Base-by-base conservation (phyloP, 2,888 invertebrate genomes). In the Dryadula phaetusa region DNA sequence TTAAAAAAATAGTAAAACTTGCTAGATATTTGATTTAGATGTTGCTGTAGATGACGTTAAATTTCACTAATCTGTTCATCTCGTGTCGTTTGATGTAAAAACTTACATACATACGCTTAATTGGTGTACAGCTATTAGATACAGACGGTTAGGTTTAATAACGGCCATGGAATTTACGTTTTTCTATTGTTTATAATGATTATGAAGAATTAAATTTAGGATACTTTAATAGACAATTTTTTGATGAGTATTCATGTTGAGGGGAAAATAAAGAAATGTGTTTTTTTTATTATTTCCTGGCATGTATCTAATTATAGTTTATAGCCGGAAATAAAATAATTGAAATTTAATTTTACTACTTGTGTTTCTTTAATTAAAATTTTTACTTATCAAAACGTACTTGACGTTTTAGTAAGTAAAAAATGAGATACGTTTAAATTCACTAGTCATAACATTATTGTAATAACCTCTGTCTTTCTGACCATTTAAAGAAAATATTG, bases 81-180 rank as follows among this genome's bases (percentile, higher is more conserved):
- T 70, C 28, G 44, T 62, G 53, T 69, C 54, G 44, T 70, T 63
- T 63, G 18, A 68, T 47, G 58, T 69, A 58, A 60, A 66, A 42
- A 60, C 28, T 16, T 58, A 42, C 37, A 25, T 46, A 22, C 16
- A 28, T 12, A 70, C 54, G 44, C 54, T 66, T 68, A 53, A 70
- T 65, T 40, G 25, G 49, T 60, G 10, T 44, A 61, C 61, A 64
- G 49, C 63, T 53, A 66, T 70, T 69, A 70, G 68, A 60, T 3
- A 70, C 63, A 63, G 37, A 8, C 28, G 40, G 52, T 69, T 66
- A 54, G 53, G 54, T 54, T 63, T 61, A 61, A 66, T 66, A 66
- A 66, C 62, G 54, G 22, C 61, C 62, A 63, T 66, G 34, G 16
- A 56, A 70, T 66, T 69, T 64, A 69, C 47, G 42, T 64, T 32